These are phyloP conservation scores for Phyllopteryx taeniolatus DNA, from an alignment of 2,113 vertebrate genomes.

Conservation along the genomic window DNA sequence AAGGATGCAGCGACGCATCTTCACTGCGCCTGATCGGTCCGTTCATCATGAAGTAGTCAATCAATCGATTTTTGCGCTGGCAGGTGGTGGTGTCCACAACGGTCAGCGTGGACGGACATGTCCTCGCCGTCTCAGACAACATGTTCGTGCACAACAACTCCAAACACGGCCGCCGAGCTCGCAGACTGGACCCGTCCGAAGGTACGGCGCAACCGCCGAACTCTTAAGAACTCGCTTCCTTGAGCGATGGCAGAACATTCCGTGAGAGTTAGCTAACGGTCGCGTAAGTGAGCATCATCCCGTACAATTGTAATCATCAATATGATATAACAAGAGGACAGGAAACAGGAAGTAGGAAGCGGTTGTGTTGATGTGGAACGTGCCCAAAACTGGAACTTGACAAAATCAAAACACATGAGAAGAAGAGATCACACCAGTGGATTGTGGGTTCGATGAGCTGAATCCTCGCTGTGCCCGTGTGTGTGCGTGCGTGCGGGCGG, in stretches of 20 bases:
- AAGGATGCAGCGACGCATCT: not conserved
- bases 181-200: conserved; percentile 71
- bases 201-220: conserved; percentile 33
- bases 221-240: not conserved
- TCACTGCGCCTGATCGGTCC: not conserved
- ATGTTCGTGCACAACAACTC: conserved; percentile 79
- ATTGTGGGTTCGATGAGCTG: conserved; percentile 46
- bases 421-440: conserved; percentile 34
- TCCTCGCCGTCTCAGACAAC: conserved; percentile 70
- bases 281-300: no score
- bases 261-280: no score
- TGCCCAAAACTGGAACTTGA: not conserved
- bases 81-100: conserved; percentile 74
- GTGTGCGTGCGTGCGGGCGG: not conserved
- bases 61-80: not conserved
- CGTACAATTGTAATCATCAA: no score
- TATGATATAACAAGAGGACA: not conserved
- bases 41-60: not conserved
- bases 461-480: conserved; percentile 24
- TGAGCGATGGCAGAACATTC: no score
- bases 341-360: not conserved
- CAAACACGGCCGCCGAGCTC: conserved; percentile 73
- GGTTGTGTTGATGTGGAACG: not conserved
- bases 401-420: not conserved
- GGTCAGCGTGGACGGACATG: conserved; percentile 65